Percentiles rank a stretch among this genome's conserved stretches.
Conservation (phyloP, 2,888 invertebrate genomes). For the Helleia helle region DNA sequence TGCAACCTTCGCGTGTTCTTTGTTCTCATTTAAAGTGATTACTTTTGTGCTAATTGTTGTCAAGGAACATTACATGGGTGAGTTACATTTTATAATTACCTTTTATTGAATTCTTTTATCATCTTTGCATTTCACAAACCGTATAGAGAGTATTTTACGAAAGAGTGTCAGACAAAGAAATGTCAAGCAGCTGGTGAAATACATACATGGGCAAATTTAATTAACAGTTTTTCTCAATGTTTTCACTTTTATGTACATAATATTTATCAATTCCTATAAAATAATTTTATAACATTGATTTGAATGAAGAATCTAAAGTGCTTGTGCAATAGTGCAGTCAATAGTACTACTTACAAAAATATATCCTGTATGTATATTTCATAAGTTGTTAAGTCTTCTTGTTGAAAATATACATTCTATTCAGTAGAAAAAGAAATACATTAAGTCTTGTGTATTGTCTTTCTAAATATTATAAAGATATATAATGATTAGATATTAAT, state of each 20-base stretch:
- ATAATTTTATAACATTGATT: not conserved
- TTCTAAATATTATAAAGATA: too few species aligned
- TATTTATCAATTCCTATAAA: too few species aligned
- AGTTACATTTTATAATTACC: not conserved
- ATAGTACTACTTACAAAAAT: too few species aligned
- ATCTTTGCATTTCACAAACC: too few species aligned
- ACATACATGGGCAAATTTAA: not conserved
- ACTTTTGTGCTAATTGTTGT: constrained; percentile 11
- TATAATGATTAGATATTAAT: too few species aligned
- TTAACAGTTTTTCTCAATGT: not conserved
- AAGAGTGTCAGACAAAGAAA: constrained; percentile 10
- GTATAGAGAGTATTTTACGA: too few species aligned
- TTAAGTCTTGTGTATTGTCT: too few species aligned
- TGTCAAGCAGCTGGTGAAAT: constrained; percentile 6
- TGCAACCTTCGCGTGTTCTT: constrained; percentile 16
- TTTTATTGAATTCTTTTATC: not conserved
- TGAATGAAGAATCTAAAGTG: not conserved
- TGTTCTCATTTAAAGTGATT: constrained; percentile 19
- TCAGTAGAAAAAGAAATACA: too few species aligned
- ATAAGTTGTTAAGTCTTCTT: too few species aligned
- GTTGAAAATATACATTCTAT: too few species aligned
- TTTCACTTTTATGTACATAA: not conserved
- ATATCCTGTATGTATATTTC: too few species aligned
- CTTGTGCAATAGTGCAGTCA: not conserved
- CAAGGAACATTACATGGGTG: constrained; percentile 3